These are phyloP conservation scores for Athene cunicularia DNA, from an alignment of 2,113 vertebrate species.

Conservation along the genomic window DNA sequence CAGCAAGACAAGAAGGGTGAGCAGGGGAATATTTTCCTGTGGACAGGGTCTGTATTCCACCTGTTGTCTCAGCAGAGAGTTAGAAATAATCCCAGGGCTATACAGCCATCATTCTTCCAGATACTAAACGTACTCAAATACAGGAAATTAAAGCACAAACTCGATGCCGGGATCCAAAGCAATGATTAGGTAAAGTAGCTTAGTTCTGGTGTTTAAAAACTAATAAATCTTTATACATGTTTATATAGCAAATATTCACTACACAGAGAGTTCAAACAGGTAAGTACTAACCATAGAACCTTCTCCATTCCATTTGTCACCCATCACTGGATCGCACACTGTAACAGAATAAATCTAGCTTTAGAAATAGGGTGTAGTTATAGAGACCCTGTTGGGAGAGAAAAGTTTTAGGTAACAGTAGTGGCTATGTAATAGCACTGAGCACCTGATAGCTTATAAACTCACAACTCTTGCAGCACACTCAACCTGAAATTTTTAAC, in stretches of 20 bases:
- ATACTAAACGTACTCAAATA: neutral
- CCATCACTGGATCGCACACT: constrained; percentile 98
- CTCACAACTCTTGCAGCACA: neutral
- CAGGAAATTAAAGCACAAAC: neutral
- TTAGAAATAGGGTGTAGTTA: neutral
- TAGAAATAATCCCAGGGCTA: neutral
- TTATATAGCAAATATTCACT: neutral
- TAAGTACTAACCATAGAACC: constrained; percentile 92
- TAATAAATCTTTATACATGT: neutral
- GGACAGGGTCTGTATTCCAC: neutral
- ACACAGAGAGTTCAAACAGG: neutral
- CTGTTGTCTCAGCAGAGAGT: neutral
- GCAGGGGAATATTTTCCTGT: neutral
- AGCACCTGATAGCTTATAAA: neutral
- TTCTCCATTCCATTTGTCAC: constrained; percentile 88
- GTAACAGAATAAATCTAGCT: constrained; percentile 24
- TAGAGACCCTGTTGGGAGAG: neutral
- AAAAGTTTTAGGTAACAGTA: neutral
- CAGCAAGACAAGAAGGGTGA: neutral
- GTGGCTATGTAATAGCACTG: neutral
- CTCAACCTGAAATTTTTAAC: neutral
- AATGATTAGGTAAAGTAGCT: neutral
- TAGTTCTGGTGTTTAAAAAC: neutral
- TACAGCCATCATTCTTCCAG: neutral
- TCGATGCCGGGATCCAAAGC: neutral